Percentiles rank a stretch among this genome's conserved stretches.
These are phyloP conservation scores for Pristis pectinata DNA, from an alignment of 2,797 vertebrate species.

Conservation along the genomic window DNA sequence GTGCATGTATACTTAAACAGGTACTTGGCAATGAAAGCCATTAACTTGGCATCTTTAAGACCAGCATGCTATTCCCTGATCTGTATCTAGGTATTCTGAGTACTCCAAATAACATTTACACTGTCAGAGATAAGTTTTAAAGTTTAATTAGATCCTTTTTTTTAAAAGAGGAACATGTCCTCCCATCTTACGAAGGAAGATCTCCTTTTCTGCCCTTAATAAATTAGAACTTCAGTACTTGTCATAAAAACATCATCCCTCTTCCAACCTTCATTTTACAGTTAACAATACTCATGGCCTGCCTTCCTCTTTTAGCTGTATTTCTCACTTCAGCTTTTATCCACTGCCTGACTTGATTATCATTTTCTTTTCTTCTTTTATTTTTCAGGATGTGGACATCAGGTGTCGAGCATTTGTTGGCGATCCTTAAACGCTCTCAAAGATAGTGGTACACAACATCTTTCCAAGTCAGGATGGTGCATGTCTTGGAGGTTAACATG, in stretches of 20 bases:
- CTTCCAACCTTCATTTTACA: not conserved
- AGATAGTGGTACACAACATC: too few relatives aligned
- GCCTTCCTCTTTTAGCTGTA: not conserved
- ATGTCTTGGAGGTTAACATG: too few relatives aligned
- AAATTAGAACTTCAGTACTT: not conserved
- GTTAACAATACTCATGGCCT: not conserved
- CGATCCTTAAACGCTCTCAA: too few relatives aligned
- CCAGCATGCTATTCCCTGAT: not conserved
- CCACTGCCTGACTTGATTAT: not conserved
- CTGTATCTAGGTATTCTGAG: not conserved
- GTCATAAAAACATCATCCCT: not conserved
- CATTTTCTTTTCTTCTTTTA: not conserved
- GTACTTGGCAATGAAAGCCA: not conserved
- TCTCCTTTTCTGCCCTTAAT: not conserved
- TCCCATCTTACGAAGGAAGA: not conserved
- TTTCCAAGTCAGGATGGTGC: too few relatives aligned
- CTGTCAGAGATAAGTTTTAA: not conserved
- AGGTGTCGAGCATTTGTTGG: too few relatives aligned
- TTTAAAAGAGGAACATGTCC: not conserved
- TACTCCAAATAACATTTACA: not conserved
- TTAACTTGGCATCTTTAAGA: not conserved
- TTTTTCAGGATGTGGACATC: too few relatives aligned
- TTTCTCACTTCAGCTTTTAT: not conserved
- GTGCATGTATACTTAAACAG: not conserved
- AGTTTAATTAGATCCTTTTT: not conserved